phyloP scores from a whole-genome alignment of 1,140 invertebrate species.

The Mizuhopecten yessoensis region DNA sequence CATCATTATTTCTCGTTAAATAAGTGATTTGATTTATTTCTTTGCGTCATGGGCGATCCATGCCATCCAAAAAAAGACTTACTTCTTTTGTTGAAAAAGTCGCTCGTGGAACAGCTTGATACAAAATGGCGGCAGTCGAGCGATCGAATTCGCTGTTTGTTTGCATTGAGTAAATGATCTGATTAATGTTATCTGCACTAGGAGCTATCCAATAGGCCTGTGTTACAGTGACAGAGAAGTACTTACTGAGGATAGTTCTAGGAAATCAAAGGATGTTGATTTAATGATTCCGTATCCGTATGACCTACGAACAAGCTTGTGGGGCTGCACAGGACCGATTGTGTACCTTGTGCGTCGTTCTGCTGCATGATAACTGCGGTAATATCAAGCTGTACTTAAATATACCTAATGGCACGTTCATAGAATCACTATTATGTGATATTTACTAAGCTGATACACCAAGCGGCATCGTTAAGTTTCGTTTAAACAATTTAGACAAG shows the following conservation, averaged over 20 bases:
- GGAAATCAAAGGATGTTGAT: constrained; percentile 24
- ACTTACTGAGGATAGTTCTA: not conserved
- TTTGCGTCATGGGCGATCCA: constrained; percentile 31
- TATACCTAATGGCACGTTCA: not conserved
- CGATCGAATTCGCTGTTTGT: constrained; percentile 24
- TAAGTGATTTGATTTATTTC: constrained; percentile 36
- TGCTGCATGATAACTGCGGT: no score
- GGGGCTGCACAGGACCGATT: not conserved
- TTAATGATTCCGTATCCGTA: not conserved
- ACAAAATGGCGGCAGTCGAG: constrained; percentile 12
- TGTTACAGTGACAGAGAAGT: not conserved
- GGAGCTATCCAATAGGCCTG: not conserved
- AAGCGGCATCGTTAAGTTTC: no score
- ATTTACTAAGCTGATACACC: not conserved
- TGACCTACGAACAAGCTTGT: not conserved
- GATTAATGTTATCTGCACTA: constrained; percentile 33
- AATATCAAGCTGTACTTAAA: not conserved
- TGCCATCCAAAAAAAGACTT: constrained; percentile 25
- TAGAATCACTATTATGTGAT: not conserved
- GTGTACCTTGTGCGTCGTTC: not conserved
- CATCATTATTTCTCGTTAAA: constrained; percentile 34
- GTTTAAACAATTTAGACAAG: not conserved
- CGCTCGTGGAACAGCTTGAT: constrained; percentile 4
- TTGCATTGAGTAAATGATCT: constrained; percentile 23
- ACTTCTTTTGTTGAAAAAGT: not conserved